Evolutionary conservation across 2,888 invertebrate species (phyloP).

Genomic region (Celastrina argiolus): DNA sequence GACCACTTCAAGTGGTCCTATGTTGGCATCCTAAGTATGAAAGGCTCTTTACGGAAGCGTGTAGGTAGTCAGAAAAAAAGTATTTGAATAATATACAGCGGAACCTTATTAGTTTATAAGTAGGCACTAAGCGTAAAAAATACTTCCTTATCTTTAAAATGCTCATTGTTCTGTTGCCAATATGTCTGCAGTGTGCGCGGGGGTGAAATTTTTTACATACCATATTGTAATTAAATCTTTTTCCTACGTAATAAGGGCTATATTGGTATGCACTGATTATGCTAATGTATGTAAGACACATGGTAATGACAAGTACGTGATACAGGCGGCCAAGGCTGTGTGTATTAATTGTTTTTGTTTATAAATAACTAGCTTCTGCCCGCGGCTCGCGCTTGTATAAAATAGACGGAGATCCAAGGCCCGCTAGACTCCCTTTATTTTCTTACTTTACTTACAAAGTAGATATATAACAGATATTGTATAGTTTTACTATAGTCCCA

Average conservation of each 20-base stretch:
- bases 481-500: no score
- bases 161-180: conserved; percentile 7
- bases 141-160: not conserved
- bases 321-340: conserved; percentile 22
- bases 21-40: no score
- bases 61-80: no score
- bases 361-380: not conserved
- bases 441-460: no score
- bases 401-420: no score
- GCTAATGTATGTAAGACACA: conserved; percentile 6
- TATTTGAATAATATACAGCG: no score
- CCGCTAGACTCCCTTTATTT: no score
- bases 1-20: no score
- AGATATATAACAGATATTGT: no score
- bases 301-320: conserved; percentile 21
- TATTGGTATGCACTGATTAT: not conserved
- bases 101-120: not conserved
- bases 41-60: no score
- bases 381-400: no score
- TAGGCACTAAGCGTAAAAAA: not conserved
- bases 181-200: conserved; percentile 5
- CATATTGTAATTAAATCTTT: not conserved
- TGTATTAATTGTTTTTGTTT: conserved; percentile 21
- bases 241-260: not conserved
- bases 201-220: not conserved